Evolutionary conservation across 2,113 vertebrate genomes (phyloP), one percentile per base, ranked within the genome.

Genomic region (Phaetusa simplex): DNA sequence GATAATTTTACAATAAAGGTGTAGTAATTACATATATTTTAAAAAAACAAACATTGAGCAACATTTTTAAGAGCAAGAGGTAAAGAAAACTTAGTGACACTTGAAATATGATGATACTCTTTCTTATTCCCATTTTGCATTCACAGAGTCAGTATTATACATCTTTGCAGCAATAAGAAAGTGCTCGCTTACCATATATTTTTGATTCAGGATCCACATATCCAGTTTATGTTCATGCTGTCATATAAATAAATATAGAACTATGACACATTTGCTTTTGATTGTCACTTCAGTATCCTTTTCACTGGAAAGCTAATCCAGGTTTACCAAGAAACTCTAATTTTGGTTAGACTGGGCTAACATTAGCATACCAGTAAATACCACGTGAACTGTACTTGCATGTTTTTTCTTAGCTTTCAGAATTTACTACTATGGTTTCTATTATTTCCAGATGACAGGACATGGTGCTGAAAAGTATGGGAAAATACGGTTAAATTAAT

Each of bases 401-500:
- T 80, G 49, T 29, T 82, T 90, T 97, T 97, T 97, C 85, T 93
- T 77, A 97, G 97, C 96, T 96, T 97, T 97, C 23, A 96, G 77
- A 97, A 97, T 98, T 97, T 97, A 94, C 74, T 97, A 91, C 96
- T 96, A 94, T 94, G 95, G 69, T 94, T 97, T 98, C 95, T 98
- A 99, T 99, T 98, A 98, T 98, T 98, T 98, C 98, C 98, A 99
- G 98, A 99, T 99, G 98, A 98, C 93, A 96, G 95, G 78, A 97
- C 97, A 98, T 93, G 86, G 97, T 98, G 98, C 97, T 98, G 98
- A 98, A 98, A 98, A 97, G 91, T 97, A 98, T 97, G 98, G 97
- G 97, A 98, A 98, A 98, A 98, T 98, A 98, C 82, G 96, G 97
- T 97, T 96, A 98, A 98, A 97, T 97, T 98, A 98, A 98, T 98